Percentiles rank a stretch among this genome's conserved stretches.
Evolutionary conservation across 2,113 vertebrate species (phyloP).

Genomic region (Vulpes lagopus): DNA sequence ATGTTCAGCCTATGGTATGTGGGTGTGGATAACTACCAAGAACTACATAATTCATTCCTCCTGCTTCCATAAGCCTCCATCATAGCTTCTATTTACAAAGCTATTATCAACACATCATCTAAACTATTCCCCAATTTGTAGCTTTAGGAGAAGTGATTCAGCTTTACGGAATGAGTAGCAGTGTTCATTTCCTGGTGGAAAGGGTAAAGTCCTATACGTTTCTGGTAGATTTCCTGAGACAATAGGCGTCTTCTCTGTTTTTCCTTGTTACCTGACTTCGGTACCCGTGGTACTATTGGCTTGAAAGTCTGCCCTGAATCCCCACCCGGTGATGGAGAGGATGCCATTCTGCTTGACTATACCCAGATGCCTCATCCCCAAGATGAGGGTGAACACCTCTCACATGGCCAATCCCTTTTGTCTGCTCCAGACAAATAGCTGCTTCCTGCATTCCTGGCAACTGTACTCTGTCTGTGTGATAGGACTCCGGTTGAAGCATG

Average conservation of each 20-base stretch:
- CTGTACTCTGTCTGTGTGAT: neutral
- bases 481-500: neutral
- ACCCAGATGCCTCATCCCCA: neutral
- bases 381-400: neutral
- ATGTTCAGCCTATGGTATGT: neutral
- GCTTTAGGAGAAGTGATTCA: slow-evolving; percentile 27
- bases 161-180: neutral
- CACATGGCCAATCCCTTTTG: neutral
- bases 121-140: neutral
- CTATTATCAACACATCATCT: neutral
- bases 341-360: neutral
- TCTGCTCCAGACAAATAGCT: neutral
- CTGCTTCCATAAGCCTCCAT: neutral
- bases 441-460: neutral
- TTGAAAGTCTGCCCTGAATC: neutral
- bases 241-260: neutral
- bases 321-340: neutral
- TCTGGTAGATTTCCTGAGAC: slow-evolving; percentile 57
- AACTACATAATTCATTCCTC: neutral
- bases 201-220: neutral
- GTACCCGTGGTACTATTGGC: neutral
- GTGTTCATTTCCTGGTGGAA: neutral
- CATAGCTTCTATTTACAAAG: neutral
- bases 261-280: slow-evolving; percentile 33
- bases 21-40: neutral